phyloP scores from a whole-genome alignment of 2,797 vertebrate species.

The Amblyraja radiata region DNA sequence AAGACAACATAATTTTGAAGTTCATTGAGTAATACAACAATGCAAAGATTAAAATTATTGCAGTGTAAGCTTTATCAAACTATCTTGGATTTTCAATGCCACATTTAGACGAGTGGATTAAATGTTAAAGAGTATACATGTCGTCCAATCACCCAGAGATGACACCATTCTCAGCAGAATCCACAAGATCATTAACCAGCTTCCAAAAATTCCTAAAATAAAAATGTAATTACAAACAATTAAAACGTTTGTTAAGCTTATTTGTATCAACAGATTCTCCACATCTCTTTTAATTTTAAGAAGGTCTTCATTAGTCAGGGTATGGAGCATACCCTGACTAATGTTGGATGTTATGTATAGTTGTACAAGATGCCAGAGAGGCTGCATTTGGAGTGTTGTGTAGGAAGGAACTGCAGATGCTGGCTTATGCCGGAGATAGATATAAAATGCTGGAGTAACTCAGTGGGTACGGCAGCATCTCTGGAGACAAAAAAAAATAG shows the following conservation, averaged over 20 bases:
- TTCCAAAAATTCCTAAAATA: slow-evolving; percentile 2
- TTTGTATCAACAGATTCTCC: not conserved
- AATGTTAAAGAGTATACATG: not conserved
- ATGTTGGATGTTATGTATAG: too few species aligned
- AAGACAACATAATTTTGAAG: not conserved
- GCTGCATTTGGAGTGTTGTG: too few species aligned
- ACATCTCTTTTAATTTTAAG: not conserved
- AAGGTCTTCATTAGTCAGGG: too few species aligned
- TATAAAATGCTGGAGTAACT: too few species aligned
- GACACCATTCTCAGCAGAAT: not conserved
- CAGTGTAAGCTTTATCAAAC: not conserved
- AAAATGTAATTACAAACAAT: not conserved
- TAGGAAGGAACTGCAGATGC: too few species aligned
- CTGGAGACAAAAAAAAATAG: too few species aligned
- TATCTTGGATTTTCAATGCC: not conserved
- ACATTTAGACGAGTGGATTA: not conserved
- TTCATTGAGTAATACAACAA: not conserved
- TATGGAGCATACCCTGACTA: too few species aligned
- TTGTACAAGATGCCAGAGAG: too few species aligned
- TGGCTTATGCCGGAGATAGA: too few species aligned
- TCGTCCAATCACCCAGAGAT: not conserved
- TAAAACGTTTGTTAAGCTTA: not conserved
- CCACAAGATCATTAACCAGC: not conserved
- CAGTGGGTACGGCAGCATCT: too few species aligned
- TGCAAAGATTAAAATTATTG: not conserved